Conservation (phyloP, 2,113 vertebrate genomes). For the Tichodroma muraria region DNA sequence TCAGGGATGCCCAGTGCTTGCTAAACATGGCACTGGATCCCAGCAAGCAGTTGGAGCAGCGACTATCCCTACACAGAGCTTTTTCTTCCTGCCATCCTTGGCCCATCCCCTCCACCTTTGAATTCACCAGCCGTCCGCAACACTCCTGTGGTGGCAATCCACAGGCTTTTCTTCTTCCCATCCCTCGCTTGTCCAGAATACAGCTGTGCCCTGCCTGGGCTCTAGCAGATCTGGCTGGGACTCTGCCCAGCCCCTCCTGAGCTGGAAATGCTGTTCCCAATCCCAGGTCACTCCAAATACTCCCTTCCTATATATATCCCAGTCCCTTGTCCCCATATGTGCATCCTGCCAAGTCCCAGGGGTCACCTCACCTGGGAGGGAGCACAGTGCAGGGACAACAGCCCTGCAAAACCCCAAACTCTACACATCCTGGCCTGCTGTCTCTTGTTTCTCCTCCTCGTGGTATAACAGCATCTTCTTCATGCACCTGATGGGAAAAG, state of each 20-base stretch:
- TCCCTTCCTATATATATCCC: accelerated
- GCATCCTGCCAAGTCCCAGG: not conserved
- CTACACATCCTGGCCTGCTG: accelerated
- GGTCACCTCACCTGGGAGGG: not conserved
- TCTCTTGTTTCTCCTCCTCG: not conserved
- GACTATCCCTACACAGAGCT: not conserved
- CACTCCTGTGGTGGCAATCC: not conserved
- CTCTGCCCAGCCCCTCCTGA: accelerated
- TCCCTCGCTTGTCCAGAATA: not conserved
- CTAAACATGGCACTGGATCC: not conserved
- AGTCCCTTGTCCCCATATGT: accelerated
- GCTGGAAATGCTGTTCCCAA: accelerated
- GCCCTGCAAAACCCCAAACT: not conserved
- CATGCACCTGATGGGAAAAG: not conserved
- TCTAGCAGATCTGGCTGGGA: not conserved
- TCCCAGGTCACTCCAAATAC: not conserved
- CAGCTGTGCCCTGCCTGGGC: not conserved
- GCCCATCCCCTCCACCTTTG: not conserved
- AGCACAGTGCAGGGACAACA: not conserved
- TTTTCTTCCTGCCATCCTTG: not conserved
- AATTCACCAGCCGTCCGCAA: not conserved
- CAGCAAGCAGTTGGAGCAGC: accelerated
- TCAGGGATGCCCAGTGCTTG: not conserved
- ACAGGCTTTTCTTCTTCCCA: not conserved
- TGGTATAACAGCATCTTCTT: accelerated